These are phyloP conservation scores for Caenorhabditis afra DNA, from an alignment of 2,888 invertebrate genomes.

Conservation along the genomic window DNA sequence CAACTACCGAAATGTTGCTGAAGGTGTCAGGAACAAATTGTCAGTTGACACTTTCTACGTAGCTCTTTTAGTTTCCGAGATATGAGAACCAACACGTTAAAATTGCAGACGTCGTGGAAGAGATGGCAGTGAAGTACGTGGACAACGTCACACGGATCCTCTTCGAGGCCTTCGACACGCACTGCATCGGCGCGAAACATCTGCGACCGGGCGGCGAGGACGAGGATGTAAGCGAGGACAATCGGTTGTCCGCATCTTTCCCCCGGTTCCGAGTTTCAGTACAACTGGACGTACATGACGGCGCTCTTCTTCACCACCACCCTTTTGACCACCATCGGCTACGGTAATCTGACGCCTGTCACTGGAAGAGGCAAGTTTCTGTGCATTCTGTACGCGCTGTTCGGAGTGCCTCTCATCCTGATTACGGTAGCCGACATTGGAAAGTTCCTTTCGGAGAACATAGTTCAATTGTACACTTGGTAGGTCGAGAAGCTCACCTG, in stretches of 20 bases:
- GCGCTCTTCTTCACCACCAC: constrained; percentile 80
- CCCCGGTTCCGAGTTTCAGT: no score
- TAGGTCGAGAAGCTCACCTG: no score
- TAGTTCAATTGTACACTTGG: constrained; percentile 78
- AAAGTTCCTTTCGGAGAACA: constrained; percentile 80
- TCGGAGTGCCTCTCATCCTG: constrained; percentile 80
- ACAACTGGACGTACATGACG: constrained; percentile 79
- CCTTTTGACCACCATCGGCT: constrained; percentile 80
- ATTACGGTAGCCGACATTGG: constrained; percentile 80
- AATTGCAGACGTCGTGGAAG: constrained; percentile 59
- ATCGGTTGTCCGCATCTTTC: not conserved
- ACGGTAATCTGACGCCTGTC: constrained; percentile 80
- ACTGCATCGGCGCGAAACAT: constrained; percentile 77
- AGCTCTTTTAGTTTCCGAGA: no score
- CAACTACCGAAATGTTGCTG: no score
- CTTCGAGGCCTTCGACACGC: constrained; percentile 80
- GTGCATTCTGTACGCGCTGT: constrained; percentile 79
- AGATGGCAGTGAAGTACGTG: constrained; percentile 74
- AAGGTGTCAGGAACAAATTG: no score
- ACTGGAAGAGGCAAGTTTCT: constrained; percentile 80
- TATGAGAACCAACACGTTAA: no score
- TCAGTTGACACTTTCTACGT: no score
- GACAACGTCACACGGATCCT: constrained; percentile 78
- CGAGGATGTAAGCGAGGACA: constrained; percentile 61
- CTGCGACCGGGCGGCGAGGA: constrained; percentile 63